Base-by-base conservation (phyloP, 2,888 invertebrate genomes). In the Bombylius major region DNA sequence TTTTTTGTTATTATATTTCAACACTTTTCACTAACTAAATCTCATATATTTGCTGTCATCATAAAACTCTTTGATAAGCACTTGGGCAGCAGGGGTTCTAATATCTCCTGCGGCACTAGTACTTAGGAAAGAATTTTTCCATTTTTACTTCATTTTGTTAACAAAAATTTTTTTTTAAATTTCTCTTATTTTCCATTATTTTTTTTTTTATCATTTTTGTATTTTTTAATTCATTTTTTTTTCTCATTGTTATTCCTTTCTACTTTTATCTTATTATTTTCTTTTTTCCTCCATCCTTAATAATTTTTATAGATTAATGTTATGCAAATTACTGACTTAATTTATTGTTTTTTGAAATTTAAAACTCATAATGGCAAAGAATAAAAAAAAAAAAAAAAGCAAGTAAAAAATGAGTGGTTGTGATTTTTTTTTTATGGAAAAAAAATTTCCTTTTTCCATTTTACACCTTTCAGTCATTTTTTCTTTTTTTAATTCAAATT, bases 21-120 rank as follows among this genome's bases (percentile, higher is more conserved):
- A 23, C 23, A 23, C 23, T 23, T 23, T 23, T 23, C 23, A 23
- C 23, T 3, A 23, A 23, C 23, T 23, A 23, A 23, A 23, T 23
- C 23, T 8, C n/a, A 9, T 11, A 11, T 1, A 47, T 9, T 31
- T 12, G 59, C 53, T 56, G 59, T 56, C 49, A 52, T 54, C 51
- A 46, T 54, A 84, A 81, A 75, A 68, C 72, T 68, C 74, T 72
- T 74, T 75, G 70, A 74, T 75, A 75, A 75, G 74, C 74, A 75
- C 74, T 75, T 73, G 73, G 70, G 74, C 74, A 75, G 75, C 74
- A 75, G 74, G 75, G 69, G 75, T 69, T 67, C 63, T 65, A 69
- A 66, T 69, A 70, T 72, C 75, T 75, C 75, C 74, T 75, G 75
- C 74, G 74, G 74, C 74, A 75, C 74, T 74, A 75, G 74, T 75